Evolutionary conservation across 1,140 invertebrate genomes (phyloP).

Genomic region (Prorops nasuta): DNA sequence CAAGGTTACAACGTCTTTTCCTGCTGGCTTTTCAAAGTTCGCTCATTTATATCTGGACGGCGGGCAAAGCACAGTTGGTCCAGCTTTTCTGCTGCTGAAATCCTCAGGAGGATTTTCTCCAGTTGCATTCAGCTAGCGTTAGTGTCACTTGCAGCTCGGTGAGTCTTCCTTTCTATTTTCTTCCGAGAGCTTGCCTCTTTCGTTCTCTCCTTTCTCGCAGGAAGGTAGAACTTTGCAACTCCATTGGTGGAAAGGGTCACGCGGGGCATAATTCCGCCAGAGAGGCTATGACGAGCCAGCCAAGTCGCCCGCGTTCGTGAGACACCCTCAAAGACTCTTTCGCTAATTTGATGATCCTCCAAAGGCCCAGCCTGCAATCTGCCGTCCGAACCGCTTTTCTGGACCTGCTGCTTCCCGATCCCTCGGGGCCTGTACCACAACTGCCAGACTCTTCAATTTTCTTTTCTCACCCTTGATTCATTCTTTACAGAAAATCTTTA

Average conservation of each 20-base stretch:
- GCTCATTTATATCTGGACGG: conserved; percentile 31
- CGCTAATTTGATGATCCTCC: conserved; percentile 57
- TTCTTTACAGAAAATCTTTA: too few relatives aligned
- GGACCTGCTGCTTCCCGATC: conserved; percentile 30
- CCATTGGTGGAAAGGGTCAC: conserved; percentile 33
- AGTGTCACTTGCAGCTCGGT: conserved; percentile 13
- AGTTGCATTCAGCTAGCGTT: conserved; percentile 25
- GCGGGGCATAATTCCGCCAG: conserved; percentile 34
- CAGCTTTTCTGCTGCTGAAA: conserved; percentile 24
- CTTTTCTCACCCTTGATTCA: conserved; percentile 13
- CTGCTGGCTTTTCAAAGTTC: conserved; percentile 24
- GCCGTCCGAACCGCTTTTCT: conserved; percentile 41
- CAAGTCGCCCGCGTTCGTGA: conserved; percentile 38
- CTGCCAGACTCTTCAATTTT: conserved; percentile 29
- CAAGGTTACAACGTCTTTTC: conserved; percentile 21
- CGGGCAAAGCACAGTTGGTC: conserved; percentile 21
- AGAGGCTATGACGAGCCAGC: conserved; percentile 37
- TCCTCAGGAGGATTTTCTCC: conserved; percentile 13
- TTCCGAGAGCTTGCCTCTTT: background rate
- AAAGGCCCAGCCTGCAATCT: conserved; percentile 48
- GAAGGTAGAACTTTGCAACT: conserved; percentile 47
- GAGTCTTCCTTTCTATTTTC: background rate
- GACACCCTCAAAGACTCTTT: conserved; percentile 51
- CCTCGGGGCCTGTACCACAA: conserved; percentile 25
- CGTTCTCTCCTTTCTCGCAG: conserved; percentile 1